Percentiles rank a stretch among this genome's conserved stretches.
phyloP scores from a whole-genome alignment of 2,888 invertebrate genomes.

The Phyto melanocephala region DNA sequence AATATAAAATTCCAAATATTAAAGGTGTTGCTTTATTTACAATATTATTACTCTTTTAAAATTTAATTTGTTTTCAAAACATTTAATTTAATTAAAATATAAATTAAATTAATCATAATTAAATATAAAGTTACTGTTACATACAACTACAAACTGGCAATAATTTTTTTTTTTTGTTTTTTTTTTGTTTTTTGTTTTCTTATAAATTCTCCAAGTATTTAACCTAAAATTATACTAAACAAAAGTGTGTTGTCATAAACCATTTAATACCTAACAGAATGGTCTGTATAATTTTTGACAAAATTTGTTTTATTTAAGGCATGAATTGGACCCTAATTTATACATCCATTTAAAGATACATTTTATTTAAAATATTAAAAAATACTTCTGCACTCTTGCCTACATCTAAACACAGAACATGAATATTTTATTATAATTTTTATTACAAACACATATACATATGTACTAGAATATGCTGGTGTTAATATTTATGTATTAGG shows the following conservation, averaged over 20 bases:
- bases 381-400: not conserved
- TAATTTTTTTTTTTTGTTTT: no score
- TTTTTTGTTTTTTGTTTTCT: not conserved
- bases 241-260: not conserved
- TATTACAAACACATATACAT: not conserved
- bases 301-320: not conserved
- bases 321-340: slow-evolving; percentile 24
- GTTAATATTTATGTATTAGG: not conserved
- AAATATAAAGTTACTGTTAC: no score
- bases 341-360: not conserved
- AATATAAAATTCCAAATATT: no score
- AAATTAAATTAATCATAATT: no score
- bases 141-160: no score
- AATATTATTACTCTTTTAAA: no score
- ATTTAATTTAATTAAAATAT: no score
- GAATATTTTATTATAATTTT: slow-evolving; percentile 16
- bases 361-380: not conserved
- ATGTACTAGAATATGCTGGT: not conserved
- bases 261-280: not conserved
- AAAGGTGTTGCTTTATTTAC: no score
- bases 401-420: not conserved
- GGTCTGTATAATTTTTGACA: not conserved
- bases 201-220: not conserved
- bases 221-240: not conserved
- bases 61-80: no score